Evolutionary conservation across 2,113 vertebrate species (phyloP), one percentile per base, ranked within the genome.

Genomic region (Charina bottae): DNA sequence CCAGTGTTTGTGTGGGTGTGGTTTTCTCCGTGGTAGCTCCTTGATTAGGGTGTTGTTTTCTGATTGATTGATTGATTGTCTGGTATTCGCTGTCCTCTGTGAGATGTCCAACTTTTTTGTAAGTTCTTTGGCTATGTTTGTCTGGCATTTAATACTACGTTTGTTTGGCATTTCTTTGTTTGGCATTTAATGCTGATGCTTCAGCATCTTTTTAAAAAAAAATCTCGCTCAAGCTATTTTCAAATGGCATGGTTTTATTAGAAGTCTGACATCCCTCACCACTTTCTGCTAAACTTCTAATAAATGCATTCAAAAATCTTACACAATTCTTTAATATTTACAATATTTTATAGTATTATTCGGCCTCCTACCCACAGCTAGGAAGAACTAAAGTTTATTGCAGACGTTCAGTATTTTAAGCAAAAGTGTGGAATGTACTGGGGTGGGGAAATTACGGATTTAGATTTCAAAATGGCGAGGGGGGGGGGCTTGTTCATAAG

Each of bases 231-330:
- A 33, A 89, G 5, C 90, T 58, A 2, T 33, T 68, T 54, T 33
- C 3, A 37, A 2, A 53, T 0, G 0, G 56, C 28, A 93, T 90
- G 86, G 24, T 58, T 84, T 93, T 83, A 60, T 68, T 87, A 49
- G 37, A 0, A n/a, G 8, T 13, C 68, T 58, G 24, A 62, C 46
- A 19, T 9, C 6, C 21, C 68, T 7, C 37, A 37, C 53, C 42
- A 2, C 13, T 64, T 42, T 93, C 9, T 13, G 3, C 17, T 5
- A 87, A 49, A 1, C 55, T 19, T 42, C 42, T 26, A 53, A 8
- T 53, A 24, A 49, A 84, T 53, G 68, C 78, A 2, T 83, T 58
- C 33, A 56, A 85, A 42, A 94, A 91, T 17, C 94, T 90, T 93
- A 94, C 0, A 56, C 72, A 92, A 15, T 46, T 46, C 42, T 42